Base-by-base conservation (phyloP, 2,797 vertebrate species). In the Numenius phaeopus region DNA sequence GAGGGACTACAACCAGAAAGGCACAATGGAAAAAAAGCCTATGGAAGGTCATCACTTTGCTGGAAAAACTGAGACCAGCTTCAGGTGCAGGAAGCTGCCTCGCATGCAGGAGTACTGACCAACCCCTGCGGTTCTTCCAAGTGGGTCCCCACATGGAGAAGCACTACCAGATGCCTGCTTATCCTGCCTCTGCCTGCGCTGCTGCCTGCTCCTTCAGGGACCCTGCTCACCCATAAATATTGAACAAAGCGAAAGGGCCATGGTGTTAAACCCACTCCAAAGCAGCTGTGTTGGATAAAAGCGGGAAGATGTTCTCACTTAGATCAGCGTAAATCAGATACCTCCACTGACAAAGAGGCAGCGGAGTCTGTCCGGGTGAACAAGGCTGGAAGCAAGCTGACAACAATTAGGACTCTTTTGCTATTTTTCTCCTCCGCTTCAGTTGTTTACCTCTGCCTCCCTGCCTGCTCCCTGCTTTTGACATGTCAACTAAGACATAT, bases 331-430 rank as follows among this genome's bases (percentile, higher is more conserved):
- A 86, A 81, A 84, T 26, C 70, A 84, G 80, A 85, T n/a, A 50
- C 64, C 64, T 82, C 59, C 65, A 26, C 67, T 76, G 71, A 89
- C 78, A 80, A 52, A 72, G 76, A 73, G 29, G 78, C 77, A 83
- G 39, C 0, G 1, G 58, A 50, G 52, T 34, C 89, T 73, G 40
- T 24, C 9, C 0, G 5, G 69, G 29, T 27, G 73, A 92, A 58
- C 57, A 46, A 47, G 78, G 66, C 79, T 94, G 87, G 79, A 86
- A 94, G 88, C 49, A 69, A 92, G 80, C 84, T 91, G 85, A 67
- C 82, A 89, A 86, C 87, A 83, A 83, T 62, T 79, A 81, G 72
- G 85, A 27, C 29, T 85, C 64, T 61, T 6, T 42, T 0, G 0
- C 54, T 69, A 5, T 50, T 78, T 87, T 86, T 70, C 72, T 91